Evolutionary conservation across 2,113 vertebrate species (phyloP).

Genomic region (Atrichornis clamosus): DNA sequence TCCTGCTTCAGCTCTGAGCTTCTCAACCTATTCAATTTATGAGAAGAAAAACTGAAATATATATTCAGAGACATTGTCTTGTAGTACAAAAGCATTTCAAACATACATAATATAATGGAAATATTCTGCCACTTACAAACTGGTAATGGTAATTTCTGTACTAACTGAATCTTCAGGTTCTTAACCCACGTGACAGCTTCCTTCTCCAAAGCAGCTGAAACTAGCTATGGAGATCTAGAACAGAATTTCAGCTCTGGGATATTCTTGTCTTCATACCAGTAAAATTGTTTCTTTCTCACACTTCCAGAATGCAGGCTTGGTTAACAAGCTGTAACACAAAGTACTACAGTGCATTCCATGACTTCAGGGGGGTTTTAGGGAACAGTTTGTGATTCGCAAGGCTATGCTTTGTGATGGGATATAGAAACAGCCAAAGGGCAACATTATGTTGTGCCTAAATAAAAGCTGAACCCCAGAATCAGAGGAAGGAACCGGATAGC

Average conservation of each 20-base stretch:
- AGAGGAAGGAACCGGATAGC: background rate
- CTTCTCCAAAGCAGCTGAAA: background rate
- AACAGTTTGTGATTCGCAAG: background rate
- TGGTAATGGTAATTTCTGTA: background rate
- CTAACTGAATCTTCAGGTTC: background rate
- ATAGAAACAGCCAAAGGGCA: background rate
- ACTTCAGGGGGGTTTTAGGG: background rate
- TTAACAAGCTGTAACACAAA: background rate
- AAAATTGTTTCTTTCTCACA: background rate
- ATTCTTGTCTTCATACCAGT: background rate
- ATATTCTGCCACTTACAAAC: background rate
- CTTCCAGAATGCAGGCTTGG: background rate
- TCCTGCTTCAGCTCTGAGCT: constrained; percentile 79
- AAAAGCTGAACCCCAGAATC: background rate
- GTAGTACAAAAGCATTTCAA: background rate
- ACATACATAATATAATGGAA: background rate
- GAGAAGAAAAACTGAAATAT: background rate
- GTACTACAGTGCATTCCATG: background rate
- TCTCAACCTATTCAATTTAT: constrained; percentile 77
- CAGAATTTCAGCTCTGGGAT: background rate
- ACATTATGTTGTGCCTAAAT: background rate
- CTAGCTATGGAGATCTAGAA: background rate
- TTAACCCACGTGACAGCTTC: background rate
- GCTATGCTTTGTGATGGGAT: background rate
- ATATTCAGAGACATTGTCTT: background rate